Percentiles rank a stretch among this genome's conserved stretches.
Conservation (phyloP, 1,140 invertebrate genomes). For the Coptotermes formosanus region DNA sequence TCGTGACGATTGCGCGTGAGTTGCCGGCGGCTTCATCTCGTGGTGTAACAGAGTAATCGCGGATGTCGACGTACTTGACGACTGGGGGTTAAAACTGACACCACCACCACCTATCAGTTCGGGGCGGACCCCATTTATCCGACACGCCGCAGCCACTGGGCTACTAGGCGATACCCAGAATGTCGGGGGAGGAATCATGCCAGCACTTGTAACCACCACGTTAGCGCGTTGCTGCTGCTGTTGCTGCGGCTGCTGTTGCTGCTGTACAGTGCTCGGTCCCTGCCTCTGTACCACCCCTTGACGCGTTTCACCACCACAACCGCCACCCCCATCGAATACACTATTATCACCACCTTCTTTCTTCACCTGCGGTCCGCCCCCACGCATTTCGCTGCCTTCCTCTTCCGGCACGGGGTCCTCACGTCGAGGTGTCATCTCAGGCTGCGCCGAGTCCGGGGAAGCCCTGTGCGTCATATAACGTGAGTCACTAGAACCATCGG, state of each 20-base stretch:
- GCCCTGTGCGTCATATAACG: slow-evolving; percentile 36
- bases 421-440: slow-evolving; percentile 41
- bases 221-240: slow-evolving; percentile 44
- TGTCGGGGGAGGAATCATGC: slow-evolving; percentile 33
- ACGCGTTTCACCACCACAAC: neutral
- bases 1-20: slow-evolving; percentile 47
- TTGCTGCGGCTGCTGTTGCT: slow-evolving; percentile 44
- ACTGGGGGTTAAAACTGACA: slow-evolving; percentile 44
- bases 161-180: slow-evolving; percentile 34
- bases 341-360: slow-evolving; percentile 51
- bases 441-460: slow-evolving; percentile 47
- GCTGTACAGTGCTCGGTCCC: slow-evolving; percentile 35
- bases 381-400: slow-evolving; percentile 34
- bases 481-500: neutral
- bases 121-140: slow-evolving; percentile 73
- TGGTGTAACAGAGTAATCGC: slow-evolving; percentile 46
- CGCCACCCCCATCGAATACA: slow-evolving; percentile 53
- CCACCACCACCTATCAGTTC: slow-evolving; percentile 72
- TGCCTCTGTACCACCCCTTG: neutral
- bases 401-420: slow-evolving; percentile 33
- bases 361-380: slow-evolving; percentile 48
- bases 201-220: slow-evolving; percentile 49
- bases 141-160: slow-evolving; percentile 36
- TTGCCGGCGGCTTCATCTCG: slow-evolving; percentile 53
- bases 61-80: neutral